Evolutionary conservation across 2,888 invertebrate species (phyloP), one percentile per base, ranked within the genome.

Genomic region (Pomacea canaliculata): DNA sequence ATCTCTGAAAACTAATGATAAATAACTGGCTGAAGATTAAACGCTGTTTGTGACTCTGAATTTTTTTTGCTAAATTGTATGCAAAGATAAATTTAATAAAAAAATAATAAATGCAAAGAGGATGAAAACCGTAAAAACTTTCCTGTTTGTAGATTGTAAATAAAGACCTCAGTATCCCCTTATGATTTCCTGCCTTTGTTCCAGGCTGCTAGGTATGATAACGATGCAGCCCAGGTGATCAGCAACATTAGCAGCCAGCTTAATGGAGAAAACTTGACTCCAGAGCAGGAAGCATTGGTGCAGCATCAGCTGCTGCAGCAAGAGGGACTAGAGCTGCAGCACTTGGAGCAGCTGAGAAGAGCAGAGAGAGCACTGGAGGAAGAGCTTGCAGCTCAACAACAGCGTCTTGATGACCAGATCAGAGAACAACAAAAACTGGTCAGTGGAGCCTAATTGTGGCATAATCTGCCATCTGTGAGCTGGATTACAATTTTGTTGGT

Each of bases 391-490:
- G 76, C 79, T 7, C 82, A 85, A 56, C 76, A 72, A 59, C 76
- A 82, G 66, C 80, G 76, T 4, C 79, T 87, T 7, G 83, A 86
- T 23, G 81, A 83, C 12, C 84, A 86, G 80, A 85, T 86, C 23
- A 85, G 87, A 49, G 82, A 84, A 68, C 87, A 89, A 81, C 86
- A 87, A 78, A 83, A 85, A 81, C 83, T 88, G 84, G 89, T 89
- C 74, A 59, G 84, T 56, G 16, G 72, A 13, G 7, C 37, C 37
- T 37, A 37, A 5, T 3, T 37, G 4, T 37, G 37, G 37, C 37
- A 37, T 37, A 37, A 37, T 37, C 37, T 37, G 37, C 37, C 37
- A 37, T 37, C 37, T 37, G 37, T 37, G 37, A 37, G 37, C 37
- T 37, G 37, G 37, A 37, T 37, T 37, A 5, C 37, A 37, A 37